Evolutionary conservation across 2,113 vertebrate genomes (phyloP).

Genomic region (Circaetus cinerascens): DNA sequence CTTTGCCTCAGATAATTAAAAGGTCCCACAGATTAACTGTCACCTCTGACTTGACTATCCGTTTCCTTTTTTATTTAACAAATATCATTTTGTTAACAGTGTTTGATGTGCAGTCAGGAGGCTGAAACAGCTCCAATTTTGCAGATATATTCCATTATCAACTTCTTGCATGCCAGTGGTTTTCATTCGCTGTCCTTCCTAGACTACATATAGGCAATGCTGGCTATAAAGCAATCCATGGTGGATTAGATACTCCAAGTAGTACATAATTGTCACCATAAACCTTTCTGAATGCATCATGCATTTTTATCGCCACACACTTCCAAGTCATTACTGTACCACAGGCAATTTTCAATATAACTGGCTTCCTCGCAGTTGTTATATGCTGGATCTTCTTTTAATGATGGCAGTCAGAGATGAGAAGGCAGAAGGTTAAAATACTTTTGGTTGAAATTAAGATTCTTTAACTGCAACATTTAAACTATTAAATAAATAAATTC

Average conservation of each 20-base stretch:
- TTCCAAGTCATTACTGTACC: neutral
- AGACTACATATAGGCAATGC: neutral
- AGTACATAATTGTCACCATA: neutral
- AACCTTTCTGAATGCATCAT: neutral
- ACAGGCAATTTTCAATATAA: neutral
- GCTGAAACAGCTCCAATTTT: neutral
- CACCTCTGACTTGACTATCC: neutral
- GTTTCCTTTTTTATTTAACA: neutral
- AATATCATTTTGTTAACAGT: neutral
- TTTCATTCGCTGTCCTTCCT: neutral
- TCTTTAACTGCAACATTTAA: neutral
- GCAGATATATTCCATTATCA: neutral
- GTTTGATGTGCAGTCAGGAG: neutral
- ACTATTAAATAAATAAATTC: slow-evolving; percentile 28
- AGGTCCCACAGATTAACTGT: neutral
- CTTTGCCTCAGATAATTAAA: neutral
- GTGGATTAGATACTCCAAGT: neutral
- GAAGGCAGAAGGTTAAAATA: neutral
- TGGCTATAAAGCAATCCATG: neutral
- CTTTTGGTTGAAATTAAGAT: neutral
- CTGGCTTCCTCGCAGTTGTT: neutral
- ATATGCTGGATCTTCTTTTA: neutral
- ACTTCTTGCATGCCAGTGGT: neutral
- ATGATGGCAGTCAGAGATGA: neutral
- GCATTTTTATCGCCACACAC: neutral